A percentile compares a stretch with the other conserved stretches of the same genome.
Conservation (phyloP, 1,140 invertebrate species). For the Aphidius ervi region DNA sequence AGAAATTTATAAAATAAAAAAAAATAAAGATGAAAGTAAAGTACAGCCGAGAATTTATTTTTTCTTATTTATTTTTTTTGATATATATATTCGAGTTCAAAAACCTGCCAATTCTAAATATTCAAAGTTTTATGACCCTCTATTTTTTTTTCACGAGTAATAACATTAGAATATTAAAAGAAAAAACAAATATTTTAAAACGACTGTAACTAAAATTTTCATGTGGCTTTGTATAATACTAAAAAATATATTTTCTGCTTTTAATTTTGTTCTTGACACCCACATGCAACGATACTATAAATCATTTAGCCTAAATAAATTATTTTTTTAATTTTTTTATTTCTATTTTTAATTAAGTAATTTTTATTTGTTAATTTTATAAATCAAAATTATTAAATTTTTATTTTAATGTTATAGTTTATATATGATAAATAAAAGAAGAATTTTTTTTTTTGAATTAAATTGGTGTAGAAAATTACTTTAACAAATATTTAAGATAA, state of each 20-base stretch:
- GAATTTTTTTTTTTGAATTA: neutral
- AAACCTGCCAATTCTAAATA: conserved; percentile 32
- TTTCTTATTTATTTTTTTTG: neutral
- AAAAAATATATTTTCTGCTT: neutral
- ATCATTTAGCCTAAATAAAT: conserved; percentile 9
- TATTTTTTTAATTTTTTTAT: conserved; percentile 11
- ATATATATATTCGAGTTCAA: conserved; percentile 27
- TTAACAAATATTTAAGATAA: neutral
- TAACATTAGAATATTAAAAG: neutral
- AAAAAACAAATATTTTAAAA: neutral
- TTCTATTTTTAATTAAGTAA: neutral
- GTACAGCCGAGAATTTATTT: neutral
- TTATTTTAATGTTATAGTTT: neutral
- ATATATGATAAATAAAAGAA: neutral
- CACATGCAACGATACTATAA: neutral
- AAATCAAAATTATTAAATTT: conserved; percentile 5
- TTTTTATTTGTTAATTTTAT: conserved; percentile 8
- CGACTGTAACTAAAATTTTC: neutral
- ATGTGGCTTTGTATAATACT: conserved; percentile 3
- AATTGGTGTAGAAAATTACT: neutral
- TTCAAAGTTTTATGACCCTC: conserved; percentile 21
- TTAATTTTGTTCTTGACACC: conserved; percentile 1
- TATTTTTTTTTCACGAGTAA: neutral
- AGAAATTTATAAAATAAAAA: too few relatives aligned
- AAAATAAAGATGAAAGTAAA: too few relatives aligned